Conservation (phyloP, 1,140 invertebrate genomes). For the Drosophila virilis region DNA sequence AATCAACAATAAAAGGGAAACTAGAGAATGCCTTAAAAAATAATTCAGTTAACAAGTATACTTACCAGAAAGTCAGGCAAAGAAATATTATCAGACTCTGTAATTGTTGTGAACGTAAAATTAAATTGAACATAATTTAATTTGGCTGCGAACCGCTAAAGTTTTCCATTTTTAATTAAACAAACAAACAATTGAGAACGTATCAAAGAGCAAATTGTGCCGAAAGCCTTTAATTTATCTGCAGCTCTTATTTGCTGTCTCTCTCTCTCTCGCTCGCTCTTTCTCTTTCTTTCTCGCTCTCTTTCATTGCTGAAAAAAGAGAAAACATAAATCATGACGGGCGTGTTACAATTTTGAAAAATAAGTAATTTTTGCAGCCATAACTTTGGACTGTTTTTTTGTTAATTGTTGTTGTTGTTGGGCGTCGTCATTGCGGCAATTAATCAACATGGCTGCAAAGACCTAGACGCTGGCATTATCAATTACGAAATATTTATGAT, state of each 20-base stretch:
- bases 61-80: neutral
- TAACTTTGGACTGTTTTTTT: slow-evolving; percentile 65
- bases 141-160: slow-evolving; percentile 42
- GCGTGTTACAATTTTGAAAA: slow-evolving; percentile 71
- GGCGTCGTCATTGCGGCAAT: slow-evolving; percentile 75
- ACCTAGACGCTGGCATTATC: slow-evolving; percentile 76
- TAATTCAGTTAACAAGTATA: neutral
- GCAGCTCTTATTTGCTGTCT: neutral
- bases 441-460: slow-evolving; percentile 71
- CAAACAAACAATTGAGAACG: slow-evolving; percentile 32
- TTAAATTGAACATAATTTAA: slow-evolving; percentile 59
- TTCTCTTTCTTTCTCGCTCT: neutral
- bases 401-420: slow-evolving; percentile 35
- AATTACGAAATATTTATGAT: slow-evolving; percentile 75
- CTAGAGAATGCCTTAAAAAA: neutral
- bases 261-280: neutral
- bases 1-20: no score
- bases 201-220: slow-evolving; percentile 43
- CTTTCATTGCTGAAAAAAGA: slow-evolving; percentile 52
- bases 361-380: slow-evolving; percentile 63
- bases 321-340: slow-evolving; percentile 71
- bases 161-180: slow-evolving; percentile 52
- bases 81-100: slow-evolving; percentile 4
- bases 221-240: slow-evolving; percentile 37
- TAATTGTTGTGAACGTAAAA: slow-evolving; percentile 39